Evolutionary conservation across 2,888 invertebrate species (phyloP).

Genomic region (Slavum lentiscoides): DNA sequence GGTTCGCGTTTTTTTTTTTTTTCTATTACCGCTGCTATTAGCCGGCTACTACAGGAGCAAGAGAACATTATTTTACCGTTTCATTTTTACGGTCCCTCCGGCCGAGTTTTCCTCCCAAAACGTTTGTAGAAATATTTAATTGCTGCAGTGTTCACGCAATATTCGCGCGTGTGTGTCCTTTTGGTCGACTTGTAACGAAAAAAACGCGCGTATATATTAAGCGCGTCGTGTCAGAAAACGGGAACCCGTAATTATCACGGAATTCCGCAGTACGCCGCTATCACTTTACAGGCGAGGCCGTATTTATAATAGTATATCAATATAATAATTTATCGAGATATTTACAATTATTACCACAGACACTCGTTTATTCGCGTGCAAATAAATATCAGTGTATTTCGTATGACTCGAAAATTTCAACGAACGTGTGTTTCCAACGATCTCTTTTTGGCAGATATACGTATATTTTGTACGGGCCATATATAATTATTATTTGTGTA

Average conservation of each 20-base stretch:
- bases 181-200: neutral
- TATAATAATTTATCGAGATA: neutral
- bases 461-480: too few species aligned
- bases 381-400: too few species aligned
- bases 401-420: too few species aligned
- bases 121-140: neutral
- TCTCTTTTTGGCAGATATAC: too few species aligned
- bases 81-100: neutral
- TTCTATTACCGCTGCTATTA: constrained; percentile 2
- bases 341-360: too few species aligned
- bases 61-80: neutral
- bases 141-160: neutral
- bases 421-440: too few species aligned
- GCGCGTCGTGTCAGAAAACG: neutral
- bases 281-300: neutral
- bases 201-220: too few species aligned
- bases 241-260: neutral
- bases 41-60: neutral
- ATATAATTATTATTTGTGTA: too few species aligned
- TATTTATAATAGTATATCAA: neutral
- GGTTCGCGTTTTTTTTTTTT: too few species aligned
- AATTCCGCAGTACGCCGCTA: neutral
- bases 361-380: too few species aligned
- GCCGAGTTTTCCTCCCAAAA: neutral
- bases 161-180: neutral